These are phyloP conservation scores for Caloenas nicobarica DNA, from an alignment of 2,113 vertebrate genomes.

Conservation along the genomic window DNA sequence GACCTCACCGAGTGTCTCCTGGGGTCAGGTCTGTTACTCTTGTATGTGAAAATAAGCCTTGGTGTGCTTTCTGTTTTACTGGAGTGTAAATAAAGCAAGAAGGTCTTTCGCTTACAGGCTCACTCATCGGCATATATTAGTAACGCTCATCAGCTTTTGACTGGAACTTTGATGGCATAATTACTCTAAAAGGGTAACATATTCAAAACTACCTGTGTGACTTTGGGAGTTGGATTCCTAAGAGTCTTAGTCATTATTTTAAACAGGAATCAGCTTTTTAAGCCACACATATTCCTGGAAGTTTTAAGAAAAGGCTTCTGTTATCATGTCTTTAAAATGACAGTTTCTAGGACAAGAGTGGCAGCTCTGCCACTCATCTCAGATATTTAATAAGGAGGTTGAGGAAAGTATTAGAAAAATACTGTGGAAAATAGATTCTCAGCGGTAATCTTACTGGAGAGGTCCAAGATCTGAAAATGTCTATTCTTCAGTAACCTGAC, in stretches of 20 bases:
- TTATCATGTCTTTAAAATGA: constrained; percentile 3
- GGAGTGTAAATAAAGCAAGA: constrained; percentile 28
- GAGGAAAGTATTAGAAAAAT: neutral
- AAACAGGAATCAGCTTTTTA: constrained; percentile 23
- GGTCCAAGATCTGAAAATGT: neutral
- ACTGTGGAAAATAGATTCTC: neutral
- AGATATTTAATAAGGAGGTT: neutral
- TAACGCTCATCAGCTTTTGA: constrained; percentile 53
- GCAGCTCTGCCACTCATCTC: neutral
- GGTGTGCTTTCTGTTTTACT: constrained; percentile 27
- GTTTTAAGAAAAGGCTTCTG: neutral
- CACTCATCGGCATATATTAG: constrained; percentile 42
- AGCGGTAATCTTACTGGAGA: neutral
- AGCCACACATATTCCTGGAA: neutral
- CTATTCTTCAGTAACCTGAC: neutral
- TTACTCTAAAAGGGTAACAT: constrained; percentile 56
- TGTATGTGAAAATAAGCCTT: neutral
- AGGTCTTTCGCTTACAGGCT: neutral
- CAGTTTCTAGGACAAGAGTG: neutral
- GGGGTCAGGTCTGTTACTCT: neutral
- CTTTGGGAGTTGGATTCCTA: constrained; percentile 53
- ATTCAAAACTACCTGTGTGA: constrained; percentile 57
- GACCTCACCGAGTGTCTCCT: neutral
- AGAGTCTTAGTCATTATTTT: constrained; percentile 52
- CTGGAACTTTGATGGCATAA: constrained; percentile 55